phyloP scores from a whole-genome alignment of 2,888 invertebrate genomes.

The Dendrolimus pini region DNA sequence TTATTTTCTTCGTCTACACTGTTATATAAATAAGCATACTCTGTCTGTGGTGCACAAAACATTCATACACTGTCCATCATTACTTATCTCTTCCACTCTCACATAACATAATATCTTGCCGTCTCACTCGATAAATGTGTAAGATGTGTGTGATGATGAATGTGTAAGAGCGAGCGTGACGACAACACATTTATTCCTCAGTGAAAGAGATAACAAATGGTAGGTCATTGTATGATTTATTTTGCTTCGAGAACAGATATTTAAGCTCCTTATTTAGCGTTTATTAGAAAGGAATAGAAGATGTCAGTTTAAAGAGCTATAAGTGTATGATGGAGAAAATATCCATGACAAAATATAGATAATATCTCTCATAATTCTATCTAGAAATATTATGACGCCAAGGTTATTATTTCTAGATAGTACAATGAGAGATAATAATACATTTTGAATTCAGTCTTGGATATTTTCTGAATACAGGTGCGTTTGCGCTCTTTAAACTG shows the following conservation, averaged over 20 bases:
- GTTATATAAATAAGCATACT: too few relatives aligned
- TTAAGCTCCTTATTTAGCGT: background rate
- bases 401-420: background rate
- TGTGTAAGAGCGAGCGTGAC: too few relatives aligned
- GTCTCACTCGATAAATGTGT: too few relatives aligned
- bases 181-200: too few relatives aligned
- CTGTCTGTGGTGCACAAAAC: too few relatives aligned
- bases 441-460: conserved; percentile 38
- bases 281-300: conserved; percentile 3
- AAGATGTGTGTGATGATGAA: too few relatives aligned
- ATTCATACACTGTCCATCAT: too few relatives aligned
- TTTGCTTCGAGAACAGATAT: background rate
- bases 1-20: too few relatives aligned
- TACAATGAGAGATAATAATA: conserved; percentile 4
- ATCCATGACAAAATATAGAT: conserved; percentile 26
- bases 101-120: too few relatives aligned
- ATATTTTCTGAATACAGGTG: conserved; percentile 56
- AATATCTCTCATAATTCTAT: background rate
- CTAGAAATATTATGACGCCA: background rate
- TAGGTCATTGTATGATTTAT: too few relatives aligned
- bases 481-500: conserved; percentile 36
- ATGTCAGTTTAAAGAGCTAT: conserved; percentile 21
- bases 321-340: conserved; percentile 20
- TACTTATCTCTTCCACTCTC: too few relatives aligned
- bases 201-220: too few relatives aligned